Percentiles rank a stretch among this genome's conserved stretches.
Evolutionary conservation across 2,113 vertebrate species (phyloP).

Genomic region (Dicrurus megarhynchus): DNA sequence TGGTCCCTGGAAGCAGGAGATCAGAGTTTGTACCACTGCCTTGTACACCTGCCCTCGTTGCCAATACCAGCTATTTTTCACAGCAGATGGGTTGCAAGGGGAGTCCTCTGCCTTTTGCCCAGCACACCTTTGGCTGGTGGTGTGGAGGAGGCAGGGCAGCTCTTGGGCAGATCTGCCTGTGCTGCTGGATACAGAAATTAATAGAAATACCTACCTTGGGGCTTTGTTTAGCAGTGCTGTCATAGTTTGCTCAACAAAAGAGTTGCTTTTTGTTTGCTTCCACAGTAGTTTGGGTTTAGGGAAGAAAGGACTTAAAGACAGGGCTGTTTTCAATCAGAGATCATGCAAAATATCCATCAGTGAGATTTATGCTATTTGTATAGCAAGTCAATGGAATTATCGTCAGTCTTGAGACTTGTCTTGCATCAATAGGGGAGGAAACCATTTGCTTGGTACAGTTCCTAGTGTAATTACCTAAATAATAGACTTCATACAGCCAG

Average conservation of each 20-base stretch:
- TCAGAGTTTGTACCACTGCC: not conserved
- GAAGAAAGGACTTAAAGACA: not conserved
- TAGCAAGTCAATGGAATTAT: not conserved
- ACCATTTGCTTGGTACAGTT: constrained; percentile 16
- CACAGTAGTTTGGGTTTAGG: not conserved
- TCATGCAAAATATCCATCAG: not conserved
- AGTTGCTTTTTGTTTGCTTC: not conserved
- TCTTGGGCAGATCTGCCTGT: not conserved
- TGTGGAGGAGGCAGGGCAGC: not conserved
- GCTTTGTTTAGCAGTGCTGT: not conserved
- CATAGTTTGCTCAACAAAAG: not conserved
- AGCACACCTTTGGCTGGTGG: not conserved
- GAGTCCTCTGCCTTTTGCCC: not conserved
- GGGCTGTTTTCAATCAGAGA: not conserved
- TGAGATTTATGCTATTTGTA: not conserved
- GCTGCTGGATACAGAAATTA: not conserved
- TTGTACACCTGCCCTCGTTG: not conserved
- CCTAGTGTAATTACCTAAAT: constrained; percentile 30
- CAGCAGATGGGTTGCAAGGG: not conserved
- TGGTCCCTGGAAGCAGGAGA: not conserved
- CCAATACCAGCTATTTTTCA: not conserved
- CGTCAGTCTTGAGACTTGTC: not conserved
- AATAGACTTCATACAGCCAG: constrained; percentile 34
- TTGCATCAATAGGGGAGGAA: constrained; percentile 1
- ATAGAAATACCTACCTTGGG: not conserved